phyloP scores from a whole-genome alignment of 2,888 invertebrate species.

The Tenthredo notha region DNA sequence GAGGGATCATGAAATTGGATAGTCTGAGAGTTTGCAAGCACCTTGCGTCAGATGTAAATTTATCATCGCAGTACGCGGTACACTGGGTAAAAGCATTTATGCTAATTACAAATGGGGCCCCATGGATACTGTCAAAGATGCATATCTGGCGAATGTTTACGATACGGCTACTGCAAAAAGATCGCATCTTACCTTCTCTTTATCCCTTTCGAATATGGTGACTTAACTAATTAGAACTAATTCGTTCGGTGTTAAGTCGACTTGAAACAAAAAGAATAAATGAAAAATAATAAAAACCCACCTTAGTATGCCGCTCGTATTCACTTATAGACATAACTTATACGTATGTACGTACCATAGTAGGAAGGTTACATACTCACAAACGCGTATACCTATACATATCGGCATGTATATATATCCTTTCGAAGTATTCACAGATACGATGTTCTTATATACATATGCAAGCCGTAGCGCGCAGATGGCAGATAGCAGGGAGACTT shows the following conservation, averaged over 20 bases:
- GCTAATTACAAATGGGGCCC: constrained; percentile 53
- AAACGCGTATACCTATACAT: not conserved
- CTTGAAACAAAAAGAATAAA: not conserved
- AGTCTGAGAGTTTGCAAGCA: constrained; percentile 43
- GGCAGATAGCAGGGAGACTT: constrained; percentile 29
- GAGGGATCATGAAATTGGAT: constrained; percentile 46
- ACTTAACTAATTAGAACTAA: constrained; percentile 54
- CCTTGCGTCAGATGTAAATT: constrained; percentile 48
- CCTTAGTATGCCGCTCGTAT: not conserved
- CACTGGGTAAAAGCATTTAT: constrained; percentile 50
- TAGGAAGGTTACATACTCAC: constrained; percentile 1
- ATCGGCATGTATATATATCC: not conserved
- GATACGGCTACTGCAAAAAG: constrained; percentile 50
- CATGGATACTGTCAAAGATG: constrained; percentile 55
- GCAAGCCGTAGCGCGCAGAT: constrained; percentile 14
- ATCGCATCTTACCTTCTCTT: constrained; percentile 48
- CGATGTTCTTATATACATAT: not conserved
- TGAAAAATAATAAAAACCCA: constrained; percentile 11
- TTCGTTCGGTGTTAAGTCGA: constrained; percentile 47
- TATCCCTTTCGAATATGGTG: constrained; percentile 40
- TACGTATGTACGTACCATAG: constrained; percentile 4
- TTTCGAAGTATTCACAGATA: constrained; percentile 1
- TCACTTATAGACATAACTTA: not conserved
- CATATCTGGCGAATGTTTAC: constrained; percentile 54
- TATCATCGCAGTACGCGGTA: constrained; percentile 33